A percentile compares a stretch with the other conserved stretches of the same genome.
phyloP scores from a whole-genome alignment of 2,888 invertebrate species.

The Lasioglossum lativentre region DNA sequence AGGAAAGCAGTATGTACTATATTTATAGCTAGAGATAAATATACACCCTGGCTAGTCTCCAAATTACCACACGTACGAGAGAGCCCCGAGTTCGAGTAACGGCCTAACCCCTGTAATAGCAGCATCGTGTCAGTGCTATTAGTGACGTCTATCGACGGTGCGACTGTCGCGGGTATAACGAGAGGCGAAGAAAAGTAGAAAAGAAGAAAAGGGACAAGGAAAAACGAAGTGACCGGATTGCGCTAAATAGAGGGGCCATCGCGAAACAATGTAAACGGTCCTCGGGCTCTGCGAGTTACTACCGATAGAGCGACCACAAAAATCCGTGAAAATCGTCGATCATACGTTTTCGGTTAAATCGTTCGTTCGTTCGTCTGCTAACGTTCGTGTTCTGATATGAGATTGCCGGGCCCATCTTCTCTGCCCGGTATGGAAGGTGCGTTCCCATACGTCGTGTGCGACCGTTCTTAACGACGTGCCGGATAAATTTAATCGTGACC shows the following conservation, averaged over 20 bases:
- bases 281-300: conserved; percentile 7
- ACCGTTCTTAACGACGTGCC: conserved; percentile 60
- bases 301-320: conserved; percentile 18
- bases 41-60: conserved; percentile 81
- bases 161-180: conserved; percentile 18
- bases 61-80: conserved; percentile 71
- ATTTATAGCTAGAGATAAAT: conserved; percentile 84
- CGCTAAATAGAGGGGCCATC: not conserved
- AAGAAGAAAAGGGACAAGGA: not conserved
- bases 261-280: conserved; percentile 49
- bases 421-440: conserved; percentile 41
- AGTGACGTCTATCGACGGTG: conserved; percentile 69
- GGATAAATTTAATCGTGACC: conserved; percentile 74
- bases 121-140: conserved; percentile 79
- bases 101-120: conserved; percentile 77
- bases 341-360: not conserved
- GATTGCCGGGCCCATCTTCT: conserved; percentile 26
- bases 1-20: conserved; percentile 65
- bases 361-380: not conserved
- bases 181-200: conserved; percentile 3
- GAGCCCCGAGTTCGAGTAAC: conserved; percentile 58
- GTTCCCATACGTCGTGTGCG: conserved; percentile 10
- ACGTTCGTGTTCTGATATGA: conserved; percentile 42
- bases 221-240: not conserved
- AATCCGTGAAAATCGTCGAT: conserved; percentile 3